Base-by-base conservation (phyloP, 2,113 vertebrate species). In the Podarcis muralis region DNA sequence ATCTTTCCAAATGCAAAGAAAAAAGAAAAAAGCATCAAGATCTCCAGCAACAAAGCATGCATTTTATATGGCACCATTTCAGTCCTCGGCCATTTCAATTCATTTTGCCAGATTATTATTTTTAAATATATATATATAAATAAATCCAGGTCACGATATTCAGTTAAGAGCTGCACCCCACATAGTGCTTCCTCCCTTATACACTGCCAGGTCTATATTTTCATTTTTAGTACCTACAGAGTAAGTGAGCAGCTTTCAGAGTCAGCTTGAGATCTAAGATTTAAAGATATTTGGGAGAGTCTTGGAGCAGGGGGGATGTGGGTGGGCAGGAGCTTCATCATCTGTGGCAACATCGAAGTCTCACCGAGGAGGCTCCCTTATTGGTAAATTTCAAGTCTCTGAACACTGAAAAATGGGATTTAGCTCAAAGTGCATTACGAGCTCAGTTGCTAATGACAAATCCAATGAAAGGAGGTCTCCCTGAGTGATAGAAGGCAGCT, bases 1-100 rank as follows among this genome's bases (percentile, higher is more conserved):
- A 96, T 96, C 94, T 95, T 94, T 91, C 91, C 93, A 96, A 94
- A 88, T 69, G 93, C 88, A 92, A 95, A 92, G 35, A 37, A 94
- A 91, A 81, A 92, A 93, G 94, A 72, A 93, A 92, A 74, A 91
- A 69, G 81, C 30, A 93, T 94, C 91, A 94, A 93, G 84, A 92
- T 94, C 96, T 90, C 37, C 87, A 83, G 89, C 83, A 91, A 93
- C 93, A 92, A 95, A 96, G 88, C 91, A 78, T 66, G 13, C 92
- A 89, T 94, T 95, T 96, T 93, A 89, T 94, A 66, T 76, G 35
- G 74, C 83, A 59, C 91, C 81, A 90, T 93, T 89, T 90, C 81
- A 93, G 77, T 85, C 77, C 35, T 94, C 77, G 57, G 43, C 69
- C 69, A 68, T 91, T 93, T 92, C 89, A 90, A 90, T 94, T 93